Evolutionary conservation across 2,797 vertebrate species (phyloP), one percentile per base, ranked within the genome.

Genomic region (Arctocebus calabarensis): DNA sequence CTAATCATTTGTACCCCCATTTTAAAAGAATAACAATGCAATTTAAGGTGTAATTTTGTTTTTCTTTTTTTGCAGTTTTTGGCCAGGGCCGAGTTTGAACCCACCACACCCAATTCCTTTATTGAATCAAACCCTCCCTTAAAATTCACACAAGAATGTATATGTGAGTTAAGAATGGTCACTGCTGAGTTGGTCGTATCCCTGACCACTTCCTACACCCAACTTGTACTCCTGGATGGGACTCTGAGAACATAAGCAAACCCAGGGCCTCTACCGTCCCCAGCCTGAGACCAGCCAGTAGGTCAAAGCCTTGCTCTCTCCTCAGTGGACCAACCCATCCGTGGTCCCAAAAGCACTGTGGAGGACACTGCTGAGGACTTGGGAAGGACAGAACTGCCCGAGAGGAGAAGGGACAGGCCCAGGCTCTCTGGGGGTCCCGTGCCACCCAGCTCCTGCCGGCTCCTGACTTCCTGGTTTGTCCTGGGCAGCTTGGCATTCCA

Each of bases 381-480:
- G 10, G n/a, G 40, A 70, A 61, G 14, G 7, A 23, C 0, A 1
- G 19, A 90, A 32, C 52, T 84, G 17, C 57, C 27, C 19, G 57
- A 32, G 10, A 32, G 34, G 57, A 74, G 37, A 37, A 27, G 27
- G 25, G 19, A 27, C 32, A 37, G 68, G 25, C 2, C 11, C 29
- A 2, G 0, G 59, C 73, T 91, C 92, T 37, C 95, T 96, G 89
- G 73, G 91, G 88, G 66, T 94, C 91, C 95, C 4, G 59, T 52
- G 64, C 12, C 32, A 14, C 27, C 32, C 61, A 5, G 2, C 25
- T 86, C 27, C 95, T 97, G 77, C 73, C 95, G 95, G 70, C 88
- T 52, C 97, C 93, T 75, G 84, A 40, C 70, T 96, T 57, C 74
- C 82, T 95, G 25, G 93, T 59, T 62, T 74, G 78, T 73, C 96